These are phyloP conservation scores for Danaus plexippus DNA, from an alignment of 1,140 invertebrate genomes.

Conservation along the genomic window DNA sequence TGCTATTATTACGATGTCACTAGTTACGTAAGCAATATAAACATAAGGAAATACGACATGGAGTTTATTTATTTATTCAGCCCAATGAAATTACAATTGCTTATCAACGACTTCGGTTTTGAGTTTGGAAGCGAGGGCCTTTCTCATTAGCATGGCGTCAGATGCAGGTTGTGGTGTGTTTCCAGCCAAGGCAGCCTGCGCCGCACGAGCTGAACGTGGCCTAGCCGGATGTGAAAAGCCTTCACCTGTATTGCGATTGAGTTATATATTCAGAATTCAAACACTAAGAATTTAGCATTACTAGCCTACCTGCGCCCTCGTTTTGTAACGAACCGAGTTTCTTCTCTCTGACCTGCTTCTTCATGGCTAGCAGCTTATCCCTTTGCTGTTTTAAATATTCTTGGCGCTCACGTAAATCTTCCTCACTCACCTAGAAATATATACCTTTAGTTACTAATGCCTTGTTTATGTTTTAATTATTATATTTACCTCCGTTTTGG, in stretches of 20 bases:
- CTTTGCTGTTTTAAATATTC: constrained; percentile 89
- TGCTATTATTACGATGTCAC: constrained; percentile 70
- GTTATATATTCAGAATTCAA: too few relatives aligned
- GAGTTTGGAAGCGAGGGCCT: constrained; percentile 85
- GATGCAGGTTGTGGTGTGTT: constrained; percentile 44
- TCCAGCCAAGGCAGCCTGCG: constrained; percentile 74
- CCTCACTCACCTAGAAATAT: constrained; percentile 47
- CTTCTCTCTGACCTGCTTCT: constrained; percentile 87
- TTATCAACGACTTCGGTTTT: constrained; percentile 84
- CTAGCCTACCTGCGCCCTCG: constrained; percentile 32
- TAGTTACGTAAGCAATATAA: constrained; percentile 72
- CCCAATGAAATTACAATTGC: constrained; percentile 1
- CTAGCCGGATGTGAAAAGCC: constrained; percentile 46
- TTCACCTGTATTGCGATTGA: constrained; percentile 24
- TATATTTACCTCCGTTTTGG: constrained; percentile 42
- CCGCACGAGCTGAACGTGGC: constrained; percentile 80
- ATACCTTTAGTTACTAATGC: constrained; percentile 3
- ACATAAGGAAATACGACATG: constrained; percentile 58
- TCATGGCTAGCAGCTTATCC: constrained; percentile 90
- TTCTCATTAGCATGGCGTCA: constrained; percentile 79
- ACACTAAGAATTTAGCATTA: too few relatives aligned
- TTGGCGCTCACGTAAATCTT: constrained; percentile 84
- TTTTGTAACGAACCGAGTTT: constrained; percentile 75
- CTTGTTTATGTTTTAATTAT: constrained; percentile 1
- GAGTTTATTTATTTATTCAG: constrained; percentile 26